These are phyloP conservation scores for Gorsachius magnificus DNA, from an alignment of 2,797 vertebrate species.

Conservation along the genomic window DNA sequence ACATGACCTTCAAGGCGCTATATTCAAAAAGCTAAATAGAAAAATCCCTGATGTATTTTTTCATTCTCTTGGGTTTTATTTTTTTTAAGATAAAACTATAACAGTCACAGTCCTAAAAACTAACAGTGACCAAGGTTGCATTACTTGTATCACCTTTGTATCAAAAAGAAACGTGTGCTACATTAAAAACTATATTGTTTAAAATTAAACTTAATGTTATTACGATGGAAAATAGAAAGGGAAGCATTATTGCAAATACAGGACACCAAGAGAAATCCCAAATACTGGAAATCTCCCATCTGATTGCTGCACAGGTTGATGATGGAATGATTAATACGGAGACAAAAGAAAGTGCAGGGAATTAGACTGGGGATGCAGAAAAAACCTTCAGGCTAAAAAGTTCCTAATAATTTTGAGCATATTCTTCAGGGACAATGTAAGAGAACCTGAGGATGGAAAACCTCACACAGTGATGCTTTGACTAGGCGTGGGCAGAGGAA, in stretches of 20 bases:
- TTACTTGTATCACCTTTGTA: not conserved
- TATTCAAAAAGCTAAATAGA: not conserved
- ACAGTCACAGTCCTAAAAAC: too few relatives aligned
- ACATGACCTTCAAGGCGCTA: not conserved
- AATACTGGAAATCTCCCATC: not conserved
- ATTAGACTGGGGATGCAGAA: not conserved
- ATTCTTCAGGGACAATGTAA: not conserved
- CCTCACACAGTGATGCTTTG: not conserved
- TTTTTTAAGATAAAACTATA: not conserved
- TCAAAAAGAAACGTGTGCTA: not conserved
- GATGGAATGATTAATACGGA: not conserved
- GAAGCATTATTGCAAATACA: not conserved
- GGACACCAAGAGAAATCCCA: not conserved
- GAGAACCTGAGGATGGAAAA: not conserved
- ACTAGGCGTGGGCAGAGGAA: not conserved
- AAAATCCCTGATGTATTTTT: not conserved
- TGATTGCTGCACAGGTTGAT: not conserved
- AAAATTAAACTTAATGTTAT: not conserved
- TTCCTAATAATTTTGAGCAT: not conserved
- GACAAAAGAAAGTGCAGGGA: not conserved
- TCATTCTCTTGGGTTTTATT: not conserved
- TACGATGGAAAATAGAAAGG: not conserved
- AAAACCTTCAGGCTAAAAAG: not conserved
- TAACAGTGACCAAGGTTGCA: not conserved
- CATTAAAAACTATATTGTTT: not conserved